Base-by-base conservation (phyloP, 2,113 vertebrate species). In the Ovibos moschatus region DNA sequence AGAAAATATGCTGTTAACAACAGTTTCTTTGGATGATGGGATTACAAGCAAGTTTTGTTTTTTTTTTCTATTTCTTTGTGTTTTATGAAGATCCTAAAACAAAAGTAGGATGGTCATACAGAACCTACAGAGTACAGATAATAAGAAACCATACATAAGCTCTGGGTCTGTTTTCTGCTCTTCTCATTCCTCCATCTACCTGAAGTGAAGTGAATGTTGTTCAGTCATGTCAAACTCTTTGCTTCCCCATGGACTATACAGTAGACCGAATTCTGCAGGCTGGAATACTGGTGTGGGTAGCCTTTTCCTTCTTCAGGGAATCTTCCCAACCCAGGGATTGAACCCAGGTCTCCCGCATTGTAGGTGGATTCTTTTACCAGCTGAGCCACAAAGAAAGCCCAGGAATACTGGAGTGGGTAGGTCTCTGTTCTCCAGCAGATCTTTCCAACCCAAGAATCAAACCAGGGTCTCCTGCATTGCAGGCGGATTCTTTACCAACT, bases 11-110 rank as follows among this genome's bases (percentile, higher is more conserved):
- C 1, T 76, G 76, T 71, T 83, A 91, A 64, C 19, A 62, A 33
- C 43, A 58, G 50, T 55, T 12, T 53, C 51, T 84, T 93, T 78
- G 30, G 7, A 30, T 96, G 19, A 84, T 58, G 51, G 14, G 11
- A 89, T 93, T 95, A 58, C 2, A 74, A 67, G 6, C 62, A 91
- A 50, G 9, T 64, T 64, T 95, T 74, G 13, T 74, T 40, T 94
- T 96, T 95, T 94, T 33, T 81, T 94, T 83, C 16, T 85, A n/a
- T 87, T 93, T 57, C 36, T 67, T 71, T 53, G 7, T 92, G n/a
- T 43, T 88, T 96, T 51, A 28, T 50, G 47, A 92, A 85, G 15
- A 62, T 57, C 9, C 16, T 82, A 55, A 74, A 93, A 36, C 51
- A 27, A 76, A 94, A 89, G 12, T 53, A 89, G 14, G 50, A 60